These are phyloP conservation scores for Synergus laeviventris DNA, from an alignment of 2,888 invertebrate species.

Conservation along the genomic window DNA sequence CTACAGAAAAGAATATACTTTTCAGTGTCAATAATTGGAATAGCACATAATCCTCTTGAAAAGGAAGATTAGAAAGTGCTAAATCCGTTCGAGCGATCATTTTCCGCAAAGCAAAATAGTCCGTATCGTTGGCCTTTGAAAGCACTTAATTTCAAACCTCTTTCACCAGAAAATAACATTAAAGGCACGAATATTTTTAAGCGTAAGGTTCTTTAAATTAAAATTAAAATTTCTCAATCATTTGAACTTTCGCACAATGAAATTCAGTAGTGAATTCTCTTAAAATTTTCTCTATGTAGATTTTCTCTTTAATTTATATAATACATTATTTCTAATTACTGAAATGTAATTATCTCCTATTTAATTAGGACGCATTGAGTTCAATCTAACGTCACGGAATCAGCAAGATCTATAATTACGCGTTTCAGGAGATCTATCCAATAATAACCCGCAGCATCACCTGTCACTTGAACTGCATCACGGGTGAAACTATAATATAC, in stretches of 20 bases:
- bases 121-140: background rate
- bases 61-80: slow-evolving; percentile 51
- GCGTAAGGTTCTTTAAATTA: background rate
- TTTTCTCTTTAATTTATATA: background rate
- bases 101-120: slow-evolving; percentile 24
- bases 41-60: slow-evolving; percentile 18
- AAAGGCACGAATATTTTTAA: background rate
- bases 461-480: slow-evolving; percentile 2
- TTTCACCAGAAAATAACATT: background rate
- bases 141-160: background rate
- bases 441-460: slow-evolving; percentile 10
- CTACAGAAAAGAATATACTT: background rate
- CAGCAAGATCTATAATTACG: slow-evolving; percentile 3
- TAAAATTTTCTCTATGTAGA: no score
- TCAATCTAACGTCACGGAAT: background rate
- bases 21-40: background rate
- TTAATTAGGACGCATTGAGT: background rate
- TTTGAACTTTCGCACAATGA: background rate
- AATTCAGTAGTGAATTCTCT: no score
- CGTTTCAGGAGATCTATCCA: background rate
- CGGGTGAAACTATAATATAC: background rate
- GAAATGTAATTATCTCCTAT: background rate
- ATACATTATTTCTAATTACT: background rate
- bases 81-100: slow-evolving; percentile 41
- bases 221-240: background rate